phyloP scores from a whole-genome alignment of 2,113 vertebrate species.

The human (Homo sapiens) region GRCh38 chr2:67563501-67564000 shows the following conservation, averaged over 20 bases:
- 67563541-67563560: not conserved
- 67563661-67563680: not conserved
- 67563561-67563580: constrained; percentile 17
- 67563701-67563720: not conserved
- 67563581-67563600: not conserved
- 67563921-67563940: not conserved
- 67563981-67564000: not conserved
- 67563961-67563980: not conserved
- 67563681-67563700: not conserved
- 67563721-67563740: not conserved
- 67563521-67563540: constrained; percentile 29
- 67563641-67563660: not conserved
- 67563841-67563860: not conserved
- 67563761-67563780: not conserved
- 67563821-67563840: not conserved
- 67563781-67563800: not conserved
- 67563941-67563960: not conserved
- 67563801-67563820: not conserved
- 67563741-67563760: constrained; percentile 4
- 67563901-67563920: not conserved
- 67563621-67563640: not conserved
- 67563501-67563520: not conserved
- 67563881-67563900: not conserved
- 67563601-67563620: not conserved
- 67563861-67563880: not conserved